These are phyloP conservation scores for Pygmarrhopalites habei DNA, from an alignment of 1,140 invertebrate species.

Conservation along the genomic window DNA sequence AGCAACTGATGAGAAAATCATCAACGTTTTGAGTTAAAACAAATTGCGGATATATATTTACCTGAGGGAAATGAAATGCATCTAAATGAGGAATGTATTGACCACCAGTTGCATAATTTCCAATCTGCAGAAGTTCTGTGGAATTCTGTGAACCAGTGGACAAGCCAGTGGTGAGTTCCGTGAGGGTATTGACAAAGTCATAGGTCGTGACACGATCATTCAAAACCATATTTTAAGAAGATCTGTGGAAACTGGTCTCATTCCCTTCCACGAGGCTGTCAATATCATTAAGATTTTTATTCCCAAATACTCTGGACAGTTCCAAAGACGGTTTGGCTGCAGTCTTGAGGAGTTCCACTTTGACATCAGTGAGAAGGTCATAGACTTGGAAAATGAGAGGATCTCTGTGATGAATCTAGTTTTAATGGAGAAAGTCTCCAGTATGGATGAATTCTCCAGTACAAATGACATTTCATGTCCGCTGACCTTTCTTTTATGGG, in stretches of 20 bases:
- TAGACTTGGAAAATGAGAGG: constrained; percentile 24
- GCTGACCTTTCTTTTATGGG: background rate
- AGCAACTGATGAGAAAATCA: background rate
- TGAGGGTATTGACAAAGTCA: background rate
- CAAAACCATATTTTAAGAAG: constrained; percentile 25
- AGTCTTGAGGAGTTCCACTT: background rate
- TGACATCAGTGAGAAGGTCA: constrained; percentile 6
- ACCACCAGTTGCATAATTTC: constrained; percentile 18
- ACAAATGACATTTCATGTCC: constrained; percentile 11
- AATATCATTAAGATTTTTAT: background rate
- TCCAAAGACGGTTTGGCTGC: constrained; percentile 11
- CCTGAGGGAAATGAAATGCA: background rate
- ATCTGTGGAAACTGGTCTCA: background rate
- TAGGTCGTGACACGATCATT: constrained; percentile 9
- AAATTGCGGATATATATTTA: background rate
- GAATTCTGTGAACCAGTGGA: background rate
- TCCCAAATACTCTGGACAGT: constrained; percentile 3
- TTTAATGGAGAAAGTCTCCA: constrained; percentile 18
- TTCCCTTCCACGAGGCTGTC: background rate
- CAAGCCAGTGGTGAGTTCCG: constrained; percentile 13
- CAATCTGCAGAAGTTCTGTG: constrained; percentile 23
- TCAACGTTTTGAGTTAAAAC: background rate
- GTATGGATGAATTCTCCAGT: constrained; percentile 3
- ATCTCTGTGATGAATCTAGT: constrained; percentile 17
- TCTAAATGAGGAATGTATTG: constrained; percentile 10